These are phyloP conservation scores for Endomychus coccineus DNA, from an alignment of 2,888 invertebrate genomes.

Conservation along the genomic window DNA sequence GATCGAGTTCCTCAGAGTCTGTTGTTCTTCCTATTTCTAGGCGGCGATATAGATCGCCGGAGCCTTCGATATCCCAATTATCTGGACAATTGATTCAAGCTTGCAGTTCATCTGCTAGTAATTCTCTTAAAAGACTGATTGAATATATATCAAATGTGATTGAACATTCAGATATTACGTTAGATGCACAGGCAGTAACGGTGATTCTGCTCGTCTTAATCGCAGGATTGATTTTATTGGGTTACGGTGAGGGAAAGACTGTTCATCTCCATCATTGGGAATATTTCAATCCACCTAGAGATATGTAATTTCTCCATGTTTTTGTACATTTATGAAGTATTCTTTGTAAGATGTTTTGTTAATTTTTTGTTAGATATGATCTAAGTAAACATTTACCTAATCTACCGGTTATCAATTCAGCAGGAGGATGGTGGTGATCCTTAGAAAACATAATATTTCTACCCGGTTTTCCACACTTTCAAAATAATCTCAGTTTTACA, in stretches of 20 bases:
- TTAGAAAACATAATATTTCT: too few relatives aligned
- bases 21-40: constrained; percentile 16
- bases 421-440: too few relatives aligned
- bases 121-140: constrained; percentile 62
- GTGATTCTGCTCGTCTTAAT: constrained; percentile 73
- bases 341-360: constrained; percentile 14
- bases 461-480: too few relatives aligned
- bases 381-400: too few relatives aligned
- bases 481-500: too few relatives aligned
- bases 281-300: constrained; percentile 75
- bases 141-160: constrained; percentile 54
- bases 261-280: constrained; percentile 83
- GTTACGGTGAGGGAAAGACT: constrained; percentile 58
- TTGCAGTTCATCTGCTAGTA: constrained; percentile 57
- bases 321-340: constrained; percentile 10
- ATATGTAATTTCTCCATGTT: constrained; percentile 29
- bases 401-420: too few relatives aligned
- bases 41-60: constrained; percentile 29
- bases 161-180: constrained; percentile 52
- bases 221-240: constrained; percentile 68
- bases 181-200: constrained; percentile 66
- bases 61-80: constrained; percentile 58
- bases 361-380: constrained; percentile 11
- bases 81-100: constrained; percentile 64
- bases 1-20: constrained; percentile 35